Conservation (phyloP, 2,797 vertebrate species). For the Holocentrus rufus region DNA sequence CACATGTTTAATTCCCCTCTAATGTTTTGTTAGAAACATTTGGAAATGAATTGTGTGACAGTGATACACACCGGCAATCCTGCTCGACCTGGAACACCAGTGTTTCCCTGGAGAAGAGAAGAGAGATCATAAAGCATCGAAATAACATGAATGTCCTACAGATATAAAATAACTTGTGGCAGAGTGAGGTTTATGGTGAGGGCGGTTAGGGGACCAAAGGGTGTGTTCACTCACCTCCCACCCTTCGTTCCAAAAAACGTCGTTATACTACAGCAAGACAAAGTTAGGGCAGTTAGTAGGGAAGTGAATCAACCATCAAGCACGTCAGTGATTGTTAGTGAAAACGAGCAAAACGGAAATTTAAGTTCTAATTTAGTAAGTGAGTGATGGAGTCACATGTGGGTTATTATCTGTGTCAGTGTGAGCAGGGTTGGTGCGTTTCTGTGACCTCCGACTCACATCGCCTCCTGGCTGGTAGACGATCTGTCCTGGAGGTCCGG, state of each 20-base stretch:
- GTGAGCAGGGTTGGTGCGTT: neutral
- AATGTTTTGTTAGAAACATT: too few relatives aligned
- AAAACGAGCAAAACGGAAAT: slow-evolving; percentile 15
- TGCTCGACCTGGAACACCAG: slow-evolving; percentile 72
- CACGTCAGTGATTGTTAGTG: slow-evolving; percentile 65
- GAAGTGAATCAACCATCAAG: slow-evolving; percentile 23
- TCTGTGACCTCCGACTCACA: slow-evolving; percentile 61
- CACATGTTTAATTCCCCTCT: neutral
- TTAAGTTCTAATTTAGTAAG: slow-evolving; percentile 6
- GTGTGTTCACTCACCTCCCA: slow-evolving; percentile 71
- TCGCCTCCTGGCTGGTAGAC: slow-evolving; percentile 59
- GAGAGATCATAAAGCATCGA: neutral
- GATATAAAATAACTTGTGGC: neutral
- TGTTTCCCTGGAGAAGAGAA: slow-evolving; percentile 62
- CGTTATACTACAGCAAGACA: slow-evolving; percentile 76
- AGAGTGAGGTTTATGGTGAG: slow-evolving; percentile 1
- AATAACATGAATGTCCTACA: neutral
- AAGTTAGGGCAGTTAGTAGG: slow-evolving; percentile 71
- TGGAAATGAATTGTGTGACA: too few relatives aligned
- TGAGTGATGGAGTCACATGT: neutral
- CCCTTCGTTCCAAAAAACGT: slow-evolving; percentile 65
- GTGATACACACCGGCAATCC: slow-evolving; percentile 83
- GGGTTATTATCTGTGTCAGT: neutral
- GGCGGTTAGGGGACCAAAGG: slow-evolving; percentile 18
- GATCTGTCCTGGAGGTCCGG: slow-evolving; percentile 86